These are phyloP conservation scores for Discoglossus pictus DNA, from an alignment of 2,797 vertebrate species.

Conservation along the genomic window DNA sequence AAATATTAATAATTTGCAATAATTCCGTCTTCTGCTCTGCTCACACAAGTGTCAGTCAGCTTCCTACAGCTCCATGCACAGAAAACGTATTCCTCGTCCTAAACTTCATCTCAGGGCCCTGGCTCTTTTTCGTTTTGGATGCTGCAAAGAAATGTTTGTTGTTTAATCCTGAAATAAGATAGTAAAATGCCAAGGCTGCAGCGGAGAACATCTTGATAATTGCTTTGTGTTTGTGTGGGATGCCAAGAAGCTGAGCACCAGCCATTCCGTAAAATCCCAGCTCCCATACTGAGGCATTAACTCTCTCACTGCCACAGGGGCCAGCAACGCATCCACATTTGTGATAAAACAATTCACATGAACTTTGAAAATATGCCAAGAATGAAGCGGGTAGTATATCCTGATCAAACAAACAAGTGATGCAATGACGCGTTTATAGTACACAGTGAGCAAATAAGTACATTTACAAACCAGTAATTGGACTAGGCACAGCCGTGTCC, in stretches of 20 bases:
- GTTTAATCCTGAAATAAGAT: constrained; percentile 35
- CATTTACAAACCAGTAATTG: too few relatives aligned
- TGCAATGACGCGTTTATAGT: too few relatives aligned
- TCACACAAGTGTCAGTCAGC: constrained; percentile 26
- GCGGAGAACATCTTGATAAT: constrained; percentile 36
- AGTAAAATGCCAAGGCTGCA: constrained; percentile 40
- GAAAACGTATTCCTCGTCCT: constrained; percentile 1
- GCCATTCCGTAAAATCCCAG: constrained; percentile 19
- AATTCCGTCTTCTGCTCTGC: constrained; percentile 16
- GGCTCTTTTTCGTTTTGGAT: constrained; percentile 24
- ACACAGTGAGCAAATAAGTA: too few relatives aligned
- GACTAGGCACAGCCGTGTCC: too few relatives aligned
- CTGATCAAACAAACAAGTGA: too few relatives aligned
- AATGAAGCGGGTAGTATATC: too few relatives aligned
- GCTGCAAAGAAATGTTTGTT: constrained; percentile 18
- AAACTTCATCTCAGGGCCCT: not conserved
- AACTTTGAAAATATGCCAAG: too few relatives aligned
- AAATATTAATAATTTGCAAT: constrained; percentile 42
- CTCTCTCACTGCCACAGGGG: too few relatives aligned
- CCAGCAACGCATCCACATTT: too few relatives aligned
- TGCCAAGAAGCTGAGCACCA: constrained; percentile 27
- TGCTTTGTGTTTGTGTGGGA: constrained; percentile 39
- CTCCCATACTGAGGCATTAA: constrained; percentile 15
- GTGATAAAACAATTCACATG: too few relatives aligned
- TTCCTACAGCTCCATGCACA: constrained; percentile 8